Conservation (phyloP, 2,113 vertebrate genomes). For the Epinephelus cyanopodus region DNA sequence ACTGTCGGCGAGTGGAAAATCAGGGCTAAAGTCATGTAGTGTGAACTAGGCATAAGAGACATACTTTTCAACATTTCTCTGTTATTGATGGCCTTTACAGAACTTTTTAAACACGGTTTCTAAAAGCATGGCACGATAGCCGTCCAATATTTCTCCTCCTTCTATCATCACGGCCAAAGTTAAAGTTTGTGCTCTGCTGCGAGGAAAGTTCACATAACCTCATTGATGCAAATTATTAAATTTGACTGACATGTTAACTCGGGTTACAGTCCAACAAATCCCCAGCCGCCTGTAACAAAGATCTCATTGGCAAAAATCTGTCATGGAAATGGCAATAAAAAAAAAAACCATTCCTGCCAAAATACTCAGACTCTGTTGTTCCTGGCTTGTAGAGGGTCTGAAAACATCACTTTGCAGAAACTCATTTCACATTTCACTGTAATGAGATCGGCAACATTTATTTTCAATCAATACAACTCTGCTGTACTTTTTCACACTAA, state of each 20-base stretch:
- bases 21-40: no score
- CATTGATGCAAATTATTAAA: conserved; percentile 68
- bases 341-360: conserved; percentile 37
- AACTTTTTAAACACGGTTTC: conserved; percentile 5
- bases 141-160: conserved; percentile 32
- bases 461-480: conserved; percentile 66
- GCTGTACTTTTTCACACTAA: conserved; percentile 14
- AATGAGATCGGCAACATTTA: conserved; percentile 64
- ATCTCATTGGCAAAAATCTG: conserved; percentile 68
- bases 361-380: conserved; percentile 66
- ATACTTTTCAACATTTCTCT: background rate
- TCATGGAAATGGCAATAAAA: conserved; percentile 49
- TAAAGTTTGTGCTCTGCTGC: conserved; percentile 55
- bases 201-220: conserved; percentile 72
- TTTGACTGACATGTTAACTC: conserved; percentile 75
- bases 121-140: conserved; percentile 32
- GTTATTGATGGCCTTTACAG: conserved; percentile 28
- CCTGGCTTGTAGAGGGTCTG: conserved; percentile 61
- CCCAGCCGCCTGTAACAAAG: conserved; percentile 69
- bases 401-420: conserved; percentile 66
- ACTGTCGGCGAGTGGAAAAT: no score
- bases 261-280: conserved; percentile 67
- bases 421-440: conserved; percentile 62
- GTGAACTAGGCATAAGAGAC: background rate
- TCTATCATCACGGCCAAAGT: conserved; percentile 45